Conservation (phyloP, 2,888 invertebrate species). For the Cyclophora albipunctata region DNA sequence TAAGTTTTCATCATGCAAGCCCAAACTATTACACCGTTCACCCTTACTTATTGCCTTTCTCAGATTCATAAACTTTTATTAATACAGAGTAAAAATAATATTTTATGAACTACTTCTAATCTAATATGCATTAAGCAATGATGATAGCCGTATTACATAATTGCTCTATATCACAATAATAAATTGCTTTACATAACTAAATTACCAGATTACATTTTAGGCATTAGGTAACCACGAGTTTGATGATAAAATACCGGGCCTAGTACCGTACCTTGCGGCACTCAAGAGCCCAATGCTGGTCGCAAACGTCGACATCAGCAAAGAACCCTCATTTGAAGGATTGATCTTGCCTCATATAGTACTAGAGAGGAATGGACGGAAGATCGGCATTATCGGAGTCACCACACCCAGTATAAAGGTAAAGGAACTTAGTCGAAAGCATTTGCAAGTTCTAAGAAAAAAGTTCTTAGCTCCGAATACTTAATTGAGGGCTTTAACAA, state of each 20-base stretch:
- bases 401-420: slow-evolving; percentile 81
- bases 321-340: slow-evolving; percentile 78
- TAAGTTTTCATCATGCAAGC: too few relatives aligned
- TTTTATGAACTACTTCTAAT: too few relatives aligned
- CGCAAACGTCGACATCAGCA: slow-evolving; percentile 80
- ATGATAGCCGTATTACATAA: too few relatives aligned
- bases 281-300: slow-evolving; percentile 81
- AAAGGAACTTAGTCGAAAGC: slow-evolving; percentile 11
- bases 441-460: background rate
- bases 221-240: slow-evolving; percentile 92
- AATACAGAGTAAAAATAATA: too few relatives aligned
- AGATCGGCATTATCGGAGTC: slow-evolving; percentile 87
- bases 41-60: too few relatives aligned
- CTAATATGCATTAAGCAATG: too few relatives aligned
- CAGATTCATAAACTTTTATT: too few relatives aligned
- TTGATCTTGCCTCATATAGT: slow-evolving; percentile 78
- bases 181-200: too few relatives aligned
- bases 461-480: too few relatives aligned
- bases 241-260: slow-evolving; percentile 81
- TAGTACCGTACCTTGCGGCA: slow-evolving; percentile 81
- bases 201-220: slow-evolving; percentile 47
- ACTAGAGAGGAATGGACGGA: slow-evolving; percentile 77
- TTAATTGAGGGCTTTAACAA: too few relatives aligned
- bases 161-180: too few relatives aligned
- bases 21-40: too few relatives aligned